A percentile compares a stretch with the other conserved stretches of the same genome.
These are phyloP conservation scores for Acanthaster planci DNA, from an alignment of 35 echinoderm and acorn worm genomes.

Conservation along the genomic window DNA sequence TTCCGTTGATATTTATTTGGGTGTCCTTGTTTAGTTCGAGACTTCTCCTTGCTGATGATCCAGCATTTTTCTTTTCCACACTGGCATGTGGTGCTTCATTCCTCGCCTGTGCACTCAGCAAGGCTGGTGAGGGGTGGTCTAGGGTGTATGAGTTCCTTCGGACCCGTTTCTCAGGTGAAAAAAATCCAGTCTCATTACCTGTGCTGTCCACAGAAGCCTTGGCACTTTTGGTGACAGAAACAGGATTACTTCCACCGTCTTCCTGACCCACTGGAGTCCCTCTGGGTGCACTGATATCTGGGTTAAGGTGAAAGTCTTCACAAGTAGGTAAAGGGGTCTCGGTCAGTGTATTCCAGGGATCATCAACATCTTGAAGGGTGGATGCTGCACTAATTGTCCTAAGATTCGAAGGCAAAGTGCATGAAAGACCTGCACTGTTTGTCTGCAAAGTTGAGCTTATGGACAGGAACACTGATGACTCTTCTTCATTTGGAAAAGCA, in stretches of 20 bases:
- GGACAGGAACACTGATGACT: slow-evolving; percentile 1
- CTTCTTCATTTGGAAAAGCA: neutral
- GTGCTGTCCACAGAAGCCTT: neutral
- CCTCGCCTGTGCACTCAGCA: slow-evolving; percentile 77
- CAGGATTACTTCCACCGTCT: slow-evolving; percentile 25
- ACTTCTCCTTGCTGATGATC: slow-evolving; percentile 10
- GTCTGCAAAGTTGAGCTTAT: slow-evolving; percentile 32
- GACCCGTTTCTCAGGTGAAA: slow-evolving; percentile 57
- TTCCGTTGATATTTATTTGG: neutral
- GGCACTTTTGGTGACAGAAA: neutral
- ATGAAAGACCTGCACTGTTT: slow-evolving; percentile 70
- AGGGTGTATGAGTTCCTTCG: slow-evolving; percentile 84
- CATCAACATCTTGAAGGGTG: slow-evolving; percentile 79
- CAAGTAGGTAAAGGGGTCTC: slow-evolving; percentile 14
- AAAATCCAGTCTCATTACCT: neutral
- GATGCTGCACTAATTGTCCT: slow-evolving; percentile 64
- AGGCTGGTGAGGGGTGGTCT: slow-evolving; percentile 82
- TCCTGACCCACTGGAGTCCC: slow-evolving; percentile 86
- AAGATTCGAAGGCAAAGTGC: slow-evolving; percentile 78
- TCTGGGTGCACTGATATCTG: slow-evolving; percentile 1
- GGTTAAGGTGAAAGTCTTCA: neutral
- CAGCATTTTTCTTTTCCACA: neutral
- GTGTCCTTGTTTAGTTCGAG: slow-evolving; percentile 2
- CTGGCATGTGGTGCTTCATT: slow-evolving; percentile 73
- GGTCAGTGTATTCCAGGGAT: slow-evolving; percentile 54